These are phyloP conservation scores for Cheilosia pagana DNA, from an alignment of 2,888 invertebrate species.

Conservation along the genomic window DNA sequence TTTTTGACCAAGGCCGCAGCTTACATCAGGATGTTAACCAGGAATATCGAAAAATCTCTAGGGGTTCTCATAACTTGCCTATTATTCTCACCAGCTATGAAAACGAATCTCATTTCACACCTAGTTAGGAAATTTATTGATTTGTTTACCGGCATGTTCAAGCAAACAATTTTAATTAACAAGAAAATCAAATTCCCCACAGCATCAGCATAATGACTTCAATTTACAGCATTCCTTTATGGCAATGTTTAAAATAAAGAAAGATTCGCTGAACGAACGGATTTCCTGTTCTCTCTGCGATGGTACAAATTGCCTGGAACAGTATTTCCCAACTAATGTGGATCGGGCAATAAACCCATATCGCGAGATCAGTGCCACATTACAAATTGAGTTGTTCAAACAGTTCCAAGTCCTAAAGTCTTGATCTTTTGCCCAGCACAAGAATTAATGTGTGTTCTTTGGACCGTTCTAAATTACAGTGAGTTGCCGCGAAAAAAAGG, in stretches of 20 bases:
- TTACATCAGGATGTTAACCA: background rate
- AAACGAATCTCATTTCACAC: slow-evolving; percentile 28
- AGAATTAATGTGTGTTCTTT: slow-evolving; percentile 49
- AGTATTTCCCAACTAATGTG: slow-evolving; percentile 23
- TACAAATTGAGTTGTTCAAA: slow-evolving; percentile 38
- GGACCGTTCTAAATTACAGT: slow-evolving; percentile 62
- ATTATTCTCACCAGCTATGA: background rate
- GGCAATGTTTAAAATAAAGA: slow-evolving; percentile 8
- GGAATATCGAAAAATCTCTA: background rate
- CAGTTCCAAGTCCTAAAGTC: slow-evolving; percentile 18
- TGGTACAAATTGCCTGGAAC: slow-evolving; percentile 1
- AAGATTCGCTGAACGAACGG: background rate
- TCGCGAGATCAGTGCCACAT: slow-evolving; percentile 48
- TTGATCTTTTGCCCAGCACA: slow-evolving; percentile 51
- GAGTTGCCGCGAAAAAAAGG: slow-evolving; percentile 18
- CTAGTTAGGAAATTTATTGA: slow-evolving; percentile 10
- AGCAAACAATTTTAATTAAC: slow-evolving; percentile 21
- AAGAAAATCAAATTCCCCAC: slow-evolving; percentile 13
- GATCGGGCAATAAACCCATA: slow-evolving; percentile 38
- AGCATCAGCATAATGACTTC: slow-evolving; percentile 21
- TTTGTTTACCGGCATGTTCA: slow-evolving; percentile 16
- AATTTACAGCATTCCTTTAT: slow-evolving; percentile 24
- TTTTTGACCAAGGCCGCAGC: no score
- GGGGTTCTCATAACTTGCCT: background rate
- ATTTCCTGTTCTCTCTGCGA: slow-evolving; percentile 23